Conservation (phyloP, 2,797 vertebrate genomes). For the Etheostoma perlongum region DNA sequence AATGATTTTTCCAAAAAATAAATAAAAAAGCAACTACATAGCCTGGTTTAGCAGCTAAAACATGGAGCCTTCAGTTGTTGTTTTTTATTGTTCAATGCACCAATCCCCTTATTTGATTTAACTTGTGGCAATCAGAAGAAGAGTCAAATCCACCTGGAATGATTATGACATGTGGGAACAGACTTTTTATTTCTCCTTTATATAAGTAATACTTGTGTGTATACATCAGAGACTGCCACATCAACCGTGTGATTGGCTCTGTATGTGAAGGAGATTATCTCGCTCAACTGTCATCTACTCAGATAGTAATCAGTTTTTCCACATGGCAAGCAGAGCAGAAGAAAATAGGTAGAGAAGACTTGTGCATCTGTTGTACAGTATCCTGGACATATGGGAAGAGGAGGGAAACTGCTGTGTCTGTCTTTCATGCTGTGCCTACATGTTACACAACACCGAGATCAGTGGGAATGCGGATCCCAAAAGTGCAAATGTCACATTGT, state of each 20-base stretch:
- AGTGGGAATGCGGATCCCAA: constrained; percentile 38
- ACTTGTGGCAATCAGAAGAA: constrained; percentile 22
- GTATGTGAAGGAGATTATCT: constrained; percentile 43
- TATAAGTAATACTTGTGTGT: neutral
- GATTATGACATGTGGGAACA: constrained; percentile 19
- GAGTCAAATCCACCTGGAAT: constrained; percentile 19
- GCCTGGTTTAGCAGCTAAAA: constrained; percentile 12
- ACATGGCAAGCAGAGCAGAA: constrained; percentile 74
- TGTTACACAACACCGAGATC: constrained; percentile 60
- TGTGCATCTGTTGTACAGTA: constrained; percentile 74
- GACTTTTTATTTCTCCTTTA: neutral
- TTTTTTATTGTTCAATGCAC: constrained; percentile 27
- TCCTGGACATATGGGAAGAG: constrained; percentile 71
- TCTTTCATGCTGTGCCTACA: constrained; percentile 65
- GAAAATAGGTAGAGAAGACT: constrained; percentile 69
- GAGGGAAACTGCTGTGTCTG: constrained; percentile 65
- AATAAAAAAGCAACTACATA: constrained; percentile 25
- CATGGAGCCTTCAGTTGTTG: constrained; percentile 32
- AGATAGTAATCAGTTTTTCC: constrained; percentile 67
- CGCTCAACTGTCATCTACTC: constrained; percentile 68
- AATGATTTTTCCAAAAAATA: neutral
- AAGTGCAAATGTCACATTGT: constrained; percentile 34
- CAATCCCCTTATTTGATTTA: constrained; percentile 19
- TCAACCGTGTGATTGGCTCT: constrained; percentile 38
- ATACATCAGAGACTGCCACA: constrained; percentile 24